Base-by-base conservation (phyloP, 2,888 invertebrate species). In the Ischnus inquisitorius region DNA sequence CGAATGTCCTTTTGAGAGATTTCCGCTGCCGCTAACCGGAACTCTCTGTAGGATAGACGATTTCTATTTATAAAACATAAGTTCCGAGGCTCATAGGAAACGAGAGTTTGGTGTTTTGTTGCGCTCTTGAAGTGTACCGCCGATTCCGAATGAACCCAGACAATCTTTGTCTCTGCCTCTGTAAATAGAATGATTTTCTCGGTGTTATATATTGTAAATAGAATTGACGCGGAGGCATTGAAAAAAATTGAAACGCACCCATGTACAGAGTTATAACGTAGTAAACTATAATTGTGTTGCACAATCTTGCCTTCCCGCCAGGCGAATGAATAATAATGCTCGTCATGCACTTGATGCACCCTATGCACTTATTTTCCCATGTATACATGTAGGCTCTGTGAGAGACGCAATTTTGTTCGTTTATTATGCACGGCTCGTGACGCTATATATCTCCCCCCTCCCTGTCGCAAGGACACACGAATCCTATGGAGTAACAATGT, bases 61-160 rank as follows among this genome's bases (percentile, higher is more conserved):
- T 12, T 68, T 80, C 75, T 80, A 80, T 80, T 80, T 80, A 54
- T 69, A 34, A 62, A 46, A 64, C 68, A 41, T 60, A 57, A 19
- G n/a, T 16, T 16, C 34, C 14, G n/a, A 60, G 41, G 41, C 19
- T 25, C 25, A 48, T 22, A 46, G 22, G 46, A 77, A 43, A 68
- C 68, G 57, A 43, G 43, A 39, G 68, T 68, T 54, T 14, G 60
- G 46, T n/a, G 34, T 65, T 51, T 65, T 19, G 54, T 22, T 19
- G 19, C 54, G 22, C 22, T 19, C 19, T 54, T 1, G 3, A 12
- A 16, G 54, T 19, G 54, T 22, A 54, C 54, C 19, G 16, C 54
- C 54, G 54, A 10, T 10, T 2, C 10, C 19, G 54, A 3, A 22
- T 10, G 10, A 54, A 54, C 54, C 34, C 34, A 4, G 54, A 14